phyloP scores from a whole-genome alignment of 2,113 vertebrate genomes.

The Arothron firmamentum region DNA sequence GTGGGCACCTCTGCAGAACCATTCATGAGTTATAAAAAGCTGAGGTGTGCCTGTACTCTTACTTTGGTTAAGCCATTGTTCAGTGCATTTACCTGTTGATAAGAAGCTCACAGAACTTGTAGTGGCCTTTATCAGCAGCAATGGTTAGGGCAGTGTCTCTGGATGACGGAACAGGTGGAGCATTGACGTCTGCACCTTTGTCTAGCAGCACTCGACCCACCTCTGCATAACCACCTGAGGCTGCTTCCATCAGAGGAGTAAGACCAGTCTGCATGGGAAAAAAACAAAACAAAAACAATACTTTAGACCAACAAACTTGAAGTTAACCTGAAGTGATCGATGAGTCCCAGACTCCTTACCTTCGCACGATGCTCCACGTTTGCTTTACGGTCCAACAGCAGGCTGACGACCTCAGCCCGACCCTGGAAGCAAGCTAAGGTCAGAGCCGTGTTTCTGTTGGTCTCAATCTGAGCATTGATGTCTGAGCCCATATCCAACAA shows the following conservation, averaged over 20 bases:
- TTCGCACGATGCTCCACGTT: slow-evolving; percentile 98
- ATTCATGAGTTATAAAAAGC: background rate
- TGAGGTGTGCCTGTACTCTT: background rate
- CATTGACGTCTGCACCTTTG: slow-evolving; percentile 97
- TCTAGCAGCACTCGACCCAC: slow-evolving; percentile 97
- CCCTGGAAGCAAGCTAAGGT: slow-evolving; percentile 98
- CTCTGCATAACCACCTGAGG: slow-evolving; percentile 96
- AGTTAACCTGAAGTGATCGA: no score
- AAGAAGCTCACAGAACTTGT: slow-evolving; percentile 98
- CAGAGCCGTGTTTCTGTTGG: slow-evolving; percentile 96
- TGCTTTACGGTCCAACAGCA: slow-evolving; percentile 95
- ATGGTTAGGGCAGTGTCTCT: slow-evolving; percentile 97
- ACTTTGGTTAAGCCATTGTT: background rate
- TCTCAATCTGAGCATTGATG: slow-evolving; percentile 98
- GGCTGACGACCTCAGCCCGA: slow-evolving; percentile 94
- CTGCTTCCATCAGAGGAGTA: slow-evolving; percentile 97
- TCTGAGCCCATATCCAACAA: slow-evolving; percentile 98
- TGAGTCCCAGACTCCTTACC: slow-evolving; percentile 66
- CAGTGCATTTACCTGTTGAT: slow-evolving; percentile 82
- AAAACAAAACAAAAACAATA: background rate
- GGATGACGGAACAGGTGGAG: slow-evolving; percentile 96
- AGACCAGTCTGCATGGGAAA: slow-evolving; percentile 84
- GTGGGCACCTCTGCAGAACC: slow-evolving; percentile 84
- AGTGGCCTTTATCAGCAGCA: slow-evolving; percentile 98
- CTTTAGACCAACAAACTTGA: background rate